Conservation (phyloP, 2,113 vertebrate genomes). For the Rhinolophus ferrumequinum region DNA sequence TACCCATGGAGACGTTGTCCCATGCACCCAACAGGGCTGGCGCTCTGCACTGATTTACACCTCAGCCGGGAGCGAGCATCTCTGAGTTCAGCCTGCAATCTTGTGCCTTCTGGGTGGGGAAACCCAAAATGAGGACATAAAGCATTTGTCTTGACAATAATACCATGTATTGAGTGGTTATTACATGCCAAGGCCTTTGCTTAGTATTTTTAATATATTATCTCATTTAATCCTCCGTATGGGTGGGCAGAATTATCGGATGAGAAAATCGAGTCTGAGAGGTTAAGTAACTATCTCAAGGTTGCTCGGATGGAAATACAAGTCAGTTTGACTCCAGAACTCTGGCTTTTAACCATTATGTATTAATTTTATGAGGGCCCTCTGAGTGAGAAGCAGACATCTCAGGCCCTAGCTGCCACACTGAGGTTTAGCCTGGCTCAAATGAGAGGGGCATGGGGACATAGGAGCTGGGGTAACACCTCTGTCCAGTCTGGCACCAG, state of each 20-base stretch:
- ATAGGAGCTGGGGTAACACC: not conserved
- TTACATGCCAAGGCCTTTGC: not conserved
- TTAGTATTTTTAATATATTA: not conserved
- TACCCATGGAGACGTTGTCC: not conserved
- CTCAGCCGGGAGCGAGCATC: not conserved
- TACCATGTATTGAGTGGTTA: not conserved
- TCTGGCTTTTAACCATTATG: not conserved
- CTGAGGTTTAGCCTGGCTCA: not conserved
- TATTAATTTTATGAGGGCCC: not conserved
- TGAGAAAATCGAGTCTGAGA: constrained; percentile 16
- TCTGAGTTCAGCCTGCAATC: not conserved
- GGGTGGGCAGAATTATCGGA: not conserved
- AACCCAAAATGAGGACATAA: not conserved
- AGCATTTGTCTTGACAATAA: not conserved
- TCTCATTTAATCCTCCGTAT: not conserved
- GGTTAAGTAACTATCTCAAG: not conserved
- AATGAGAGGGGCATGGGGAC: not conserved
- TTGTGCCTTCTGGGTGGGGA: not conserved
- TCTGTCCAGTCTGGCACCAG: not conserved
- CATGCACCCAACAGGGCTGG: not conserved
- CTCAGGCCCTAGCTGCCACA: no score
- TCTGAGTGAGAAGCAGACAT: no score
- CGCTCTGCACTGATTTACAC: not conserved
- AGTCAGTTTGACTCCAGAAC: not conserved
- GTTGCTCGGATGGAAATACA: not conserved